A percentile compares a stretch with the other conserved stretches of the same genome.
Evolutionary conservation across 2,113 vertebrate genomes (phyloP).

Genomic region (Callipepla squamata): DNA sequence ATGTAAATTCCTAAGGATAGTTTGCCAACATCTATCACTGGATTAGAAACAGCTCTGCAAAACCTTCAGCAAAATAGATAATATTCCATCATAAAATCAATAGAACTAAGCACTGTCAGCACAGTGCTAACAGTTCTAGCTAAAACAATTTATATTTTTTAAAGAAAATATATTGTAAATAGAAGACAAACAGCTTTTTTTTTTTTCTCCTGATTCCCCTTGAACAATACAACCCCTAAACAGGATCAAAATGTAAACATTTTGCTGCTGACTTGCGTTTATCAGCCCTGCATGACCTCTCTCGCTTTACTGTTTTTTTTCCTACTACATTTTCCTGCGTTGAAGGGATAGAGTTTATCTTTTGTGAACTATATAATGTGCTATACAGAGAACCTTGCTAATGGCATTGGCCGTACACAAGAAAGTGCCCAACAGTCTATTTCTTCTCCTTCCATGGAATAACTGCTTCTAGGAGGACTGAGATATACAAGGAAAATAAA

Average conservation of each 20-base stretch:
- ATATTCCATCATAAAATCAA: constrained; percentile 72
- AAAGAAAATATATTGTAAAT: constrained; percentile 37
- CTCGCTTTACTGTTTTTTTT: neutral
- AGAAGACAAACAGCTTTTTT: neutral
- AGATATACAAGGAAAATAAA: neutral
- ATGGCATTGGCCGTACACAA: neutral
- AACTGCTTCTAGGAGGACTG: neutral
- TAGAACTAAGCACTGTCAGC: constrained; percentile 65
- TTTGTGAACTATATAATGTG: fast-evolving
- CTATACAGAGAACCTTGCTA: neutral
- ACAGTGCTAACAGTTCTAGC: constrained; percentile 50
- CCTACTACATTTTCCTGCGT: neutral
- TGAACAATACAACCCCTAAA: neutral
- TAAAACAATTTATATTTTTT: constrained; percentile 68
- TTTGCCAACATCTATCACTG: constrained; percentile 68
- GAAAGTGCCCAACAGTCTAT: neutral
- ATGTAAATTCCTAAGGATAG: constrained; percentile 60
- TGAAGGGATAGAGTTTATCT: neutral
- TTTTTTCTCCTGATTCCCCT: neutral
- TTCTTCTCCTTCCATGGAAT: neutral
- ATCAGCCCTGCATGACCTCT: neutral
- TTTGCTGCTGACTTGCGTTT: neutral
- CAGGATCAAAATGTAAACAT: neutral
- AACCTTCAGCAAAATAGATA: constrained; percentile 66
- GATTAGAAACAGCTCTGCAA: constrained; percentile 68